Conservation (phyloP, 1,140 invertebrate genomes). For the Aphaenogaster floridana region DNA sequence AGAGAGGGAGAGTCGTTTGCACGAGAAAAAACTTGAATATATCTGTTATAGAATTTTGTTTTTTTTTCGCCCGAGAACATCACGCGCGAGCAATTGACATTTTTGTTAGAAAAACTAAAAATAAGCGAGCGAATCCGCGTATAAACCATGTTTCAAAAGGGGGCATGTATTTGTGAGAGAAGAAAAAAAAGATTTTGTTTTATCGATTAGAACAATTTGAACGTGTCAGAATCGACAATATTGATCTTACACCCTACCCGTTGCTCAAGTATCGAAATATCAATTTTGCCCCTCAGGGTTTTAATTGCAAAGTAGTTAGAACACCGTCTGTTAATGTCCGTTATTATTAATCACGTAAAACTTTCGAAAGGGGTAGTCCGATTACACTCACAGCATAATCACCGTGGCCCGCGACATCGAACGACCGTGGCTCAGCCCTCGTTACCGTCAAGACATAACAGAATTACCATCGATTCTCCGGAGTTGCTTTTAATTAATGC, state of each 20-base stretch:
- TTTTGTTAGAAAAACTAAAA: slow-evolving; percentile 9
- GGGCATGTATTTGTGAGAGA: not conserved
- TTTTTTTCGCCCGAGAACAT: not conserved
- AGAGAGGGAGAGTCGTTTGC: not conserved
- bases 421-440: slow-evolving; percentile 47
- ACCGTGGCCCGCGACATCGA: slow-evolving; percentile 43
- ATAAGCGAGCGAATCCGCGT: not conserved
- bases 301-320: slow-evolving; percentile 11
- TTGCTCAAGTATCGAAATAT: not conserved
- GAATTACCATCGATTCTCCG: slow-evolving; percentile 69
- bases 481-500: slow-evolving; percentile 79
- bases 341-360: slow-evolving; percentile 53
- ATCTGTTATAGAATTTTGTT: not conserved
- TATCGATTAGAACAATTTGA: not conserved
- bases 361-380: slow-evolving; percentile 21
- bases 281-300: not conserved
- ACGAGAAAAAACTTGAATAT: not conserved
- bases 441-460: slow-evolving; percentile 66
- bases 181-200: not conserved
- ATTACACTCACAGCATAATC: slow-evolving; percentile 39
- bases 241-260: not conserved
- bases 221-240: not conserved
- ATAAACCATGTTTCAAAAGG: not conserved
- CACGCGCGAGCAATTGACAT: not conserved
- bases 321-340: slow-evolving; percentile 1